Conservation (phyloP, 2,888 invertebrate genomes). For the Troilus luridus region DNA sequence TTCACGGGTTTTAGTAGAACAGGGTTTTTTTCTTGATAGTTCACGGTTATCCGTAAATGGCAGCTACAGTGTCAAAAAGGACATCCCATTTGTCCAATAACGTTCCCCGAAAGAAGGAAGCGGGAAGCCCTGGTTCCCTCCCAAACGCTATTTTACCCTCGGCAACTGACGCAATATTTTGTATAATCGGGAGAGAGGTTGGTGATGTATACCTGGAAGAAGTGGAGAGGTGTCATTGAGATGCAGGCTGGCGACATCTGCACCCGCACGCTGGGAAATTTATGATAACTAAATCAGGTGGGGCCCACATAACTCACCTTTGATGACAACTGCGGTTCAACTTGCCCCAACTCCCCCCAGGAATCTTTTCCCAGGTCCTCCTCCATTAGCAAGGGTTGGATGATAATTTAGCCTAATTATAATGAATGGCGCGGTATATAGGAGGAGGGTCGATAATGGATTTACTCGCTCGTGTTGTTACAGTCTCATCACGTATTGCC, state of each 20-base stretch:
- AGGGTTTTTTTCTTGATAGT: too few relatives aligned
- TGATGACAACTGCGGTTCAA: conserved; percentile 50
- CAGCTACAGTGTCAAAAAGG: neutral
- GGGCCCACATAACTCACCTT: conserved; percentile 48
- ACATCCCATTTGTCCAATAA: neutral
- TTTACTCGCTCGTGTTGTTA: neutral
- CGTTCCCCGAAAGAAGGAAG: neutral
- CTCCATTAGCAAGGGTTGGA: conserved; percentile 22
- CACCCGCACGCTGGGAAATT: conserved; percentile 33
- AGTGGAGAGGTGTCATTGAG: conserved; percentile 34
- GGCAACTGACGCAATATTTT: conserved; percentile 6
- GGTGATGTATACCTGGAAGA: conserved; percentile 24
- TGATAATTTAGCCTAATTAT: conserved; percentile 25
- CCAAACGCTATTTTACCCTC: neutral
- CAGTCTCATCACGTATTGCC: neutral
- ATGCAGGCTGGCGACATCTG: conserved; percentile 40
- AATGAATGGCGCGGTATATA: neutral
- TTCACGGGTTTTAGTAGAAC: too few relatives aligned
- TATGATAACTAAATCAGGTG: conserved; percentile 53
- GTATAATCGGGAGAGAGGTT: neutral
- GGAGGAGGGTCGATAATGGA: conserved; percentile 1
- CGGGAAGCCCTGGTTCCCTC: neutral
- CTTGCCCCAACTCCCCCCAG: neutral
- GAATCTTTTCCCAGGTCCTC: conserved; percentile 5
- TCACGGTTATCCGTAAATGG: too few relatives aligned